Evolutionary conservation across 2,888 invertebrate genomes (phyloP).

Genomic region (Rhagophthalmus giganteus): DNA sequence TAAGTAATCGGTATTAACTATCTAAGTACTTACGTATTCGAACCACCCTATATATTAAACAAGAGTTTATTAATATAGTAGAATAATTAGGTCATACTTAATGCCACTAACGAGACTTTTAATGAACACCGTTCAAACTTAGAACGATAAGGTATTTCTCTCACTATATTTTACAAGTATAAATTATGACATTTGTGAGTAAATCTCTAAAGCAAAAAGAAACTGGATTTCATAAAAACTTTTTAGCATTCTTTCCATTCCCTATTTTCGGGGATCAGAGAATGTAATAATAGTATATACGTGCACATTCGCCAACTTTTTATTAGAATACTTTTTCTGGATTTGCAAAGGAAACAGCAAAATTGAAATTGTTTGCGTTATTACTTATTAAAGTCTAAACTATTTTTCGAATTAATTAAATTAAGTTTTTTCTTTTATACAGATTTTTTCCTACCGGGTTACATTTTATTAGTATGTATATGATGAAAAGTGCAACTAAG

Average conservation of each 20-base stretch:
- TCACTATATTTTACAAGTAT: conserved; percentile 42
- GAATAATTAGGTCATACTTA: no score
- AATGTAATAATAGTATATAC: conserved; percentile 44
- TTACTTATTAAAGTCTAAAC: conserved; percentile 6
- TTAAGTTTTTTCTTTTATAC: no score
- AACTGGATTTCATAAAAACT: conserved; percentile 13
- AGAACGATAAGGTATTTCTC: conserved; percentile 15
- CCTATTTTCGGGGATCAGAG: conserved; percentile 41
- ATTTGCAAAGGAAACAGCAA: conserved; percentile 5
- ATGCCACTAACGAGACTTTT: no score
- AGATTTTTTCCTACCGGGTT: no score
- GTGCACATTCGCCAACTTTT: conserved; percentile 40
- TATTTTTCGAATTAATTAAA: no score
- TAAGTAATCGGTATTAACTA: no score
- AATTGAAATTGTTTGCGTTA: conserved; percentile 6
- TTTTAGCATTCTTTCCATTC: conserved; percentile 30
- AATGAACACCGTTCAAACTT: no score
- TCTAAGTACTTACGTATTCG: no score
- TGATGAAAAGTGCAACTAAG: no score
- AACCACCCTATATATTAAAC: no score
- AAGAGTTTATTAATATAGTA: no score
- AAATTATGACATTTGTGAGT: conserved; percentile 42
- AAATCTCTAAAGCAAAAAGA: conserved; percentile 35
- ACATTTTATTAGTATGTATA: no score
- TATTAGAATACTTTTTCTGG: conserved; percentile 39